Conservation (phyloP, 2,888 invertebrate genomes). For the Parnassius mnemosyne region DNA sequence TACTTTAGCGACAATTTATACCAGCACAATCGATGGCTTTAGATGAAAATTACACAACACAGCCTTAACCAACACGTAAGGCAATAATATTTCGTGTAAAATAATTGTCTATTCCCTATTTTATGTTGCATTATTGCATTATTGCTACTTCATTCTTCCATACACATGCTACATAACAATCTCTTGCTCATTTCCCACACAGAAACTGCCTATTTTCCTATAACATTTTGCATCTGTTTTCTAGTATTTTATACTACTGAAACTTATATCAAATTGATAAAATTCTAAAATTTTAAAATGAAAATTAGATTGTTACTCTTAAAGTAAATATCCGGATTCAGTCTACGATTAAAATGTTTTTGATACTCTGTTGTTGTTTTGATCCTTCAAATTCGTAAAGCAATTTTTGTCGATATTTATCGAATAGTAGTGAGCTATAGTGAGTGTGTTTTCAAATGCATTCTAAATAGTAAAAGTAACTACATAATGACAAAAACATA, state of each 20-base stretch:
- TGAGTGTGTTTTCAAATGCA: too few species aligned
- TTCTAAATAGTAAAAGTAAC: too few species aligned
- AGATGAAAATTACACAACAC: constrained; percentile 66
- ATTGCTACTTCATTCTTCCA: neutral
- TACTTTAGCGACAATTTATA: constrained; percentile 77
- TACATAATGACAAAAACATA: too few species aligned
- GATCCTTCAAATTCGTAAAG: constrained; percentile 1
- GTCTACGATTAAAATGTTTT: constrained; percentile 7
- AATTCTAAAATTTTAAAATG: constrained; percentile 7
- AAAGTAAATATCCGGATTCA: neutral
- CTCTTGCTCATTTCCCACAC: constrained; percentile 3
- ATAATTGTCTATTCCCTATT: neutral
- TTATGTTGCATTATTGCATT: constrained; percentile 15
- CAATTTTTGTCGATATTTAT: constrained; percentile 1
- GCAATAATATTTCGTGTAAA: constrained; percentile 2
- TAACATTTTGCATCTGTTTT: constrained; percentile 21
- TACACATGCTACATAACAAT: neutral
- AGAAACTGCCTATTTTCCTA: constrained; percentile 23
- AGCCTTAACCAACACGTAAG: constrained; percentile 14
- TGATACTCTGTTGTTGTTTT: constrained; percentile 17
- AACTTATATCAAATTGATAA: constrained; percentile 17
- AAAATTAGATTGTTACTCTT: constrained; percentile 3
- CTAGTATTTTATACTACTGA: constrained; percentile 15
- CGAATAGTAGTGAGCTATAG: neutral
- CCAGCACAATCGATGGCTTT: constrained; percentile 65